phyloP scores from a whole-genome alignment of 2,113 vertebrate genomes.

The Myotis lucifugus region DNA sequence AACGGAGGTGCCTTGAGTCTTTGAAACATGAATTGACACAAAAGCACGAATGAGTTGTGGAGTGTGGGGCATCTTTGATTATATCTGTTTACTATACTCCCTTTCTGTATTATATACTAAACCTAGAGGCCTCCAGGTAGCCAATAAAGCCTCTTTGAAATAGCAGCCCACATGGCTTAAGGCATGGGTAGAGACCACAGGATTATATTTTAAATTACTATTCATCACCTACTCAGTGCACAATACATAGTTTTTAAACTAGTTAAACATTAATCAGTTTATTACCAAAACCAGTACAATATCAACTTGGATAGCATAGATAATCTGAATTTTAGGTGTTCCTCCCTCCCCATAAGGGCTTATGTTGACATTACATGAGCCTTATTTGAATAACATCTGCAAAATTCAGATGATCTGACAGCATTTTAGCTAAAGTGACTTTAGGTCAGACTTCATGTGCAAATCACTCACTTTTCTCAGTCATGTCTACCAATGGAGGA shows the following conservation, averaged over 20 bases:
- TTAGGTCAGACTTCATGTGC: background rate
- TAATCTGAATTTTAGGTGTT: background rate
- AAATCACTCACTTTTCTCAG: background rate
- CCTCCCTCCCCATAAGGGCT: background rate
- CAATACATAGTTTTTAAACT: conserved; percentile 27
- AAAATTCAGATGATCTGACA: conserved; percentile 1
- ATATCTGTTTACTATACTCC: background rate
- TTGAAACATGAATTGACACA: background rate
- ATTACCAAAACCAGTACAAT: background rate
- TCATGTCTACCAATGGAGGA: background rate
- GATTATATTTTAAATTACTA: background rate
- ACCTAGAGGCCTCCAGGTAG: background rate
- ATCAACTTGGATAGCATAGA: background rate
- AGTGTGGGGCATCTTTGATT: background rate
- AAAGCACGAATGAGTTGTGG: background rate
- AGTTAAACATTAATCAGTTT: background rate
- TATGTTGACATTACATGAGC: background rate
- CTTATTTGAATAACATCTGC: background rate
- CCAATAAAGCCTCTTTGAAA: background rate
- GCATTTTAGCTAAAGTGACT: conserved; percentile 27
- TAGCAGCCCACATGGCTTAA: background rate
- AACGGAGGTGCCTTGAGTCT: background rate
- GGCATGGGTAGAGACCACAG: background rate
- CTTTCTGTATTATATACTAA: background rate
- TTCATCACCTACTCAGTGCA: background rate